Evolutionary conservation across 2,113 vertebrate genomes (phyloP), one percentile per base, ranked within the genome.

Genomic region (Anolis sagrei): DNA sequence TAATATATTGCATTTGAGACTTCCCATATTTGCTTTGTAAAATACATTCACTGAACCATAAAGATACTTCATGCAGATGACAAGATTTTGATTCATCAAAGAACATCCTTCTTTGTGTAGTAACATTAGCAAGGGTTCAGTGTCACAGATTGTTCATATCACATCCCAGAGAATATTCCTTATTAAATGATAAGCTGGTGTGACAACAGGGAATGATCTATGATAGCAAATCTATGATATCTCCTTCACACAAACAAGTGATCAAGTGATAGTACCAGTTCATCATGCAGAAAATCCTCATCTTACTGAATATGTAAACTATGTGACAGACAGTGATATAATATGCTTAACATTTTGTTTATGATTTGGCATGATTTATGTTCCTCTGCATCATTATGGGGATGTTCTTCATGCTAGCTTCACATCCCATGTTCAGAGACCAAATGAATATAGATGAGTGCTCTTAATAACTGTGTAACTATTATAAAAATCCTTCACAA

Each of bases 201-300:
- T 39, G 14, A 61, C 51, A 58, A 73, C 49, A 73, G 54, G 25
- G 54, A 48, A 83, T 75, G 82, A 75, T 75, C 70, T 75, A 32
- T 32, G 49, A 83, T 83, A 48, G 39, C 13, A 83, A 83, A 83
- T 75, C 54, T 75, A 27, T 62, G 21, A n/a, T 64, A 64, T 25
- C 27, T 32, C 58, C 72, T 64, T 64, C 27, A 64, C 29, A 64
- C 58, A 48, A 75, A 64, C 34, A 75, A 83, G 58, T n/a, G 82
- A 83, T 83, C 25, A n/a, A 48, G 58, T 64, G 70, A 83, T 73
- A 74, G 51, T 5, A 39, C 51, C 32, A n/a, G 19, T 61, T 82
- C 54, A 73, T 62, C 54, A 83, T 75, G 27, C 36, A 48, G 25
- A 62, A 64, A 64, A 27, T 27, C 29, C 58, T 34, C 62, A 36